Conservation (phyloP, 2,113 vertebrate genomes). For the Corythornis madagascariensis region DNA sequence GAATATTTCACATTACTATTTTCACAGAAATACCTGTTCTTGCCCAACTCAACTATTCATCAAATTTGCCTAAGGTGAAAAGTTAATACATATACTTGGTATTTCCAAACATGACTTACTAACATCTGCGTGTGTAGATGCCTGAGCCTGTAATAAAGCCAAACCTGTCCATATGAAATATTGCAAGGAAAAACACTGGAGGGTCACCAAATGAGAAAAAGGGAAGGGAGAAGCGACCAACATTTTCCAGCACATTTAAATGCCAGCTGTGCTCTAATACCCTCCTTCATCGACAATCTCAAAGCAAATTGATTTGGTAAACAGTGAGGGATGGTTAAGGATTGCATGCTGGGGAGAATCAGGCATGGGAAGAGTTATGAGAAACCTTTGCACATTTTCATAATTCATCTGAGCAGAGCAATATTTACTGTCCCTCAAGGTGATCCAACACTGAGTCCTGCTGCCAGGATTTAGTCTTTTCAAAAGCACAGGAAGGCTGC, state of each 20-base stretch:
- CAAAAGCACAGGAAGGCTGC: neutral
- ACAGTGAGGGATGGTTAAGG: neutral
- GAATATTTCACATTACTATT: neutral
- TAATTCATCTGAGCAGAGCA: neutral
- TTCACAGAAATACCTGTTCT: neutral
- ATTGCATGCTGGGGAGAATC: neutral
- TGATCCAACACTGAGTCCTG: neutral
- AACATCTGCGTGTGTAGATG: neutral
- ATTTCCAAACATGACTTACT: conserved; percentile 12
- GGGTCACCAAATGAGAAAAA: neutral
- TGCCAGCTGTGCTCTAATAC: neutral
- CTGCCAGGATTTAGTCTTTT: conserved; percentile 12
- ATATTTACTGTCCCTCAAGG: conserved; percentile 9
- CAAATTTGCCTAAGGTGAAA: conserved; percentile 4
- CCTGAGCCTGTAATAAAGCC: conserved; percentile 26
- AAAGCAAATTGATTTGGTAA: neutral
- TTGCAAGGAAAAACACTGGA: neutral
- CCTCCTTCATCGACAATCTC: neutral
- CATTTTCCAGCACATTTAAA: neutral
- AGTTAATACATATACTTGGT: neutral
- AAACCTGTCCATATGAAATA: conserved; percentile 21
- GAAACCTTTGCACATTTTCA: neutral
- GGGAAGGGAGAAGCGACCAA: neutral
- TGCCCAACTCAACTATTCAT: conserved; percentile 8
- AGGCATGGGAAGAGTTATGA: neutral